Base-by-base conservation (phyloP, 1,140 invertebrate genomes). In the Laodelphax striatellus region DNA sequence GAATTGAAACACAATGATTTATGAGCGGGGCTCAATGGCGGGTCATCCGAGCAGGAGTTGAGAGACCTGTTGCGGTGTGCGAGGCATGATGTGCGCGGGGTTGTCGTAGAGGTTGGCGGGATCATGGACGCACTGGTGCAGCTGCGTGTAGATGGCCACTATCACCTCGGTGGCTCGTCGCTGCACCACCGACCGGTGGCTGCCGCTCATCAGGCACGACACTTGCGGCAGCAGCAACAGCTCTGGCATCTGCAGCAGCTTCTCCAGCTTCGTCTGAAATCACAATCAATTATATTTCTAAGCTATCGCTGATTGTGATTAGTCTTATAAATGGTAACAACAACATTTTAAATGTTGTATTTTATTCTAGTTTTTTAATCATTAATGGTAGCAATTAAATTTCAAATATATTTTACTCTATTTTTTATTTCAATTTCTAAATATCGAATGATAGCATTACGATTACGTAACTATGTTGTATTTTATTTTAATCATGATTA, bases 61-160 rank as follows among this genome's bases (percentile, higher is more conserved):
- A 31, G 78, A 72, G 9, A 92, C 79, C 75, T 92, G 86, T 46
- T 89, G 84, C 5, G 91, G 90, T 21, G 82, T 84, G 70, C 84
- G 79, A 28, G 80, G 76, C 50, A 94, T 83, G 63, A 93, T 79
- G 62, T 73, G 69, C 41, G 77, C 71, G 8, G 86, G 82, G 71
- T 90, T 85, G 67, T 81, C 75, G 73, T 95, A 95, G 17, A 82
- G 77, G 79, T 92, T 91, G 24, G 72, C 75, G 6, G 86, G 80
- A 72, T 90, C 79, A 67, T 86, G 77, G 21, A 94, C 85, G 57
- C 85, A 82, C 52, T 84, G 80, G 73, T 92, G 90, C 2, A 97
- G 79, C 72, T 94, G 87, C 64, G 83, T n/a, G n/a, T 97, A 97
- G 66, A 94, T 92, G 38, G 89, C 85, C 61, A 86, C 81, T 57